These are phyloP conservation scores for Elephantulus edwardii DNA, from an alignment of 2,113 vertebrate species.

Conservation along the genomic window DNA sequence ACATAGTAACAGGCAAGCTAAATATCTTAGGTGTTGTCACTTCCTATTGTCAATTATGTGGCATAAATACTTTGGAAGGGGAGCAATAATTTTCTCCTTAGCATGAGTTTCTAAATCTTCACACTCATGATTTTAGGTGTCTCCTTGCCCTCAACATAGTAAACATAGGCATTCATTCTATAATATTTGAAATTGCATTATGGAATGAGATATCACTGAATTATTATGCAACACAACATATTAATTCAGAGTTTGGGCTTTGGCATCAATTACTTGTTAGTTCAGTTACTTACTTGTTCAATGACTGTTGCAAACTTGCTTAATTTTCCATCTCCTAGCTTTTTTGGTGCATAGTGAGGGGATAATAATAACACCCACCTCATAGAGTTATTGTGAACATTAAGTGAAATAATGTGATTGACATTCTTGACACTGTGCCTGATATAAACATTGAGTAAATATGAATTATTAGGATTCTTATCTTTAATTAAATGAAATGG, in stretches of 20 bases:
- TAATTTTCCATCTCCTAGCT: background rate
- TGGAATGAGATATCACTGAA: background rate
- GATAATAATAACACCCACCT: background rate
- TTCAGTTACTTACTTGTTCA: background rate
- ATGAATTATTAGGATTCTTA: background rate
- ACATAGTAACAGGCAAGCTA: background rate
- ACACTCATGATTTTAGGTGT: background rate
- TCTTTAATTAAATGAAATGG: conserved; percentile 42
- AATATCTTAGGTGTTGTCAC: background rate
- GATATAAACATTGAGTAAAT: background rate
- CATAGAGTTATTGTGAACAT: background rate
- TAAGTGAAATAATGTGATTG: background rate
- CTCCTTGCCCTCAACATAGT: background rate
- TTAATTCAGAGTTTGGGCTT: background rate
- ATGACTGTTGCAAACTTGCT: background rate
- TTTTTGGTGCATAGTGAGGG: conserved; percentile 5
- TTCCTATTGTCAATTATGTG: background rate
- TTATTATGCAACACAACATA: background rate
- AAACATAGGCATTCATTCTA: background rate
- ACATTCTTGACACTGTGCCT: background rate
- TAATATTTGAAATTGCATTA: conserved; percentile 19
- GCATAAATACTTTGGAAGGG: background rate
- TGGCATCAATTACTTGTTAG: background rate
- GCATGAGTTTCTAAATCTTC: background rate
- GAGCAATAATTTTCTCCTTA: background rate